Evolutionary conservation across 1,140 invertebrate genomes (phyloP).

Genomic region (Saccostrea glomerata): DNA sequence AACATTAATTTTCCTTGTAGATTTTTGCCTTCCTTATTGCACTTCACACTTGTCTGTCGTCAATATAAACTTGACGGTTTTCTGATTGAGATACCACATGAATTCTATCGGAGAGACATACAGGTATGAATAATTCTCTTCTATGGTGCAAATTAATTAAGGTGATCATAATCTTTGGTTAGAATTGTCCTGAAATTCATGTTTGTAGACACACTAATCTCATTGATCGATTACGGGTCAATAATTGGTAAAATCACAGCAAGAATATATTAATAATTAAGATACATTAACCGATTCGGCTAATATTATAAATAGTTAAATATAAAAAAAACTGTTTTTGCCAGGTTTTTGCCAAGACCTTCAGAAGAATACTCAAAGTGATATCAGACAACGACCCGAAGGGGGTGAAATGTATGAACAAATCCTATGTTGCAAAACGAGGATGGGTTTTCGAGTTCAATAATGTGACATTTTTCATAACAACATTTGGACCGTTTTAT

Average conservation of each 20-base stretch:
- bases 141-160: too few species aligned
- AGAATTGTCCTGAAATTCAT: too few species aligned
- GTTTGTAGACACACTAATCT: too few species aligned
- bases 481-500: constrained; percentile 76
- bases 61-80: constrained; percentile 70
- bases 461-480: constrained; percentile 75
- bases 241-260: too few species aligned
- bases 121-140: constrained; percentile 57
- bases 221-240: too few species aligned
- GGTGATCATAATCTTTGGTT: too few species aligned
- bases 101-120: constrained; percentile 59
- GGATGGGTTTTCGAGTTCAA: constrained; percentile 77
- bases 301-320: too few species aligned
- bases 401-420: constrained; percentile 66
- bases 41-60: constrained; percentile 66
- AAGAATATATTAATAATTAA: too few species aligned
- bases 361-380: constrained; percentile 63
- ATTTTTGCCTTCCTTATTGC: constrained; percentile 66
- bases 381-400: constrained; percentile 70
- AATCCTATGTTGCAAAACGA: constrained; percentile 62
- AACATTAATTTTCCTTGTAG: constrained; percentile 49
- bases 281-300: too few species aligned
- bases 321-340: too few species aligned
- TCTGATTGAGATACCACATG: constrained; percentile 67
- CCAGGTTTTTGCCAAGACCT: constrained; percentile 68